Evolutionary conservation across 2,113 vertebrate genomes (phyloP), one percentile per base, ranked within the genome.

Genomic region (Callopanchax toddi): DNA sequence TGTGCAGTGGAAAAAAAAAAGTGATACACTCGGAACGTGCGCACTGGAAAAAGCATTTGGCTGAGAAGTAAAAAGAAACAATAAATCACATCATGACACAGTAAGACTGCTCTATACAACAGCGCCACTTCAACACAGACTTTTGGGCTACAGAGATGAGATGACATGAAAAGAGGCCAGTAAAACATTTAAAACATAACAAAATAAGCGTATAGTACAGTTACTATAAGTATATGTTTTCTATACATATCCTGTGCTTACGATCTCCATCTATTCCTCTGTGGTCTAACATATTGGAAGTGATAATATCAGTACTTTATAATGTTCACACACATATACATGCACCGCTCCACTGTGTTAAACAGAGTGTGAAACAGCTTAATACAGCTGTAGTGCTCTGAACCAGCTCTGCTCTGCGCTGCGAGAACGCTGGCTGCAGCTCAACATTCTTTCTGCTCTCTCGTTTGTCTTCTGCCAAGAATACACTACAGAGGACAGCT

Each of bases 361-460:
- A 39, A 44, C 57, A 68, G 74, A 52, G 78, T 81, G 86, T 87
- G 63, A 82, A 76, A 81, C 48, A 77, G 81, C 67, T 84, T 77
- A 78, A 74, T 83, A 78, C 78, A 88, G 81, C 76, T 82, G 81
- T 81, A 78, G 32, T 34, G 67, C 62, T 68, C 59, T 71, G 45
- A 61, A 83, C 71, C 71, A 81, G 83, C 71, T 56, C 68, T 67
- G 67, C 81, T 71, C 78, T 82, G 81, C 34, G 37, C 70, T 85
- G 78, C 84, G 81, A 88, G 78, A 87, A 84, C 60, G 77, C 76
- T 89, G 87, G 86, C 86, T 50, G 68, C 42, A 54, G 54, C 78
- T 87, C 83, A 85, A 88, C 86, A 90, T 88, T 89, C 86, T 71
- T 82, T 62, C 53, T 79, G 51, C 76, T 84, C 66, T 81, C 56